These are phyloP conservation scores for Calosoma granatense DNA, from an alignment of 1,140 invertebrate genomes.

Conservation along the genomic window DNA sequence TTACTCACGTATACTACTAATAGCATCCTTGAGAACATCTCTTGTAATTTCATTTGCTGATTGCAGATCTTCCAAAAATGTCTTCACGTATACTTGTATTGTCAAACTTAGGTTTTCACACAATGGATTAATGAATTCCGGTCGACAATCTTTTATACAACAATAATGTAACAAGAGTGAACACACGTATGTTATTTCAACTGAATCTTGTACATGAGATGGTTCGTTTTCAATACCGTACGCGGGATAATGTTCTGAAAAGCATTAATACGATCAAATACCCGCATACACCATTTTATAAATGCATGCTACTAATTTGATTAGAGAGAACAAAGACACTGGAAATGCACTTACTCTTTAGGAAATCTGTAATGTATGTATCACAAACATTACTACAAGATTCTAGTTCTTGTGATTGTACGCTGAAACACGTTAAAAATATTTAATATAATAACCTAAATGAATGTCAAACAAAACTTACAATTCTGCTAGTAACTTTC, in stretches of 20 bases:
- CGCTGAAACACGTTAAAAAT: background rate
- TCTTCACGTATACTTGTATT: slow-evolving; percentile 26
- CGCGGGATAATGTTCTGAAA: slow-evolving; percentile 25
- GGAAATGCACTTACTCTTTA: background rate
- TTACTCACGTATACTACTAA: background rate
- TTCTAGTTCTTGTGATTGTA: background rate
- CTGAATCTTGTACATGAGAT: background rate
- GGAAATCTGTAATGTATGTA: background rate
- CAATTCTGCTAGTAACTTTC: slow-evolving; percentile 23
- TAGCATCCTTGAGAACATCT: background rate
- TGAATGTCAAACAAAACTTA: slow-evolving; percentile 19
- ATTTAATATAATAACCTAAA: background rate
- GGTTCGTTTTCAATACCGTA: slow-evolving; percentile 20
- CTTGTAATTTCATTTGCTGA: slow-evolving; percentile 19
- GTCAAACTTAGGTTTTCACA: slow-evolving; percentile 21
- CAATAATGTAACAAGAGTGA: slow-evolving; percentile 30
- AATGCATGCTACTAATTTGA: slow-evolving; percentile 19
- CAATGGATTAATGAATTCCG: slow-evolving; percentile 24
- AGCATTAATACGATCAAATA: too few species aligned
- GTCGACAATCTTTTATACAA: slow-evolving; percentile 25
- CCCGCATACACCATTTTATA: too few species aligned
- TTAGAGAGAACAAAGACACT: background rate
- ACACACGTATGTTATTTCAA: slow-evolving; percentile 19
- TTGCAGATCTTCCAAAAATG: slow-evolving; percentile 24
- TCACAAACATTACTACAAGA: background rate